Percentiles rank a stretch among this genome's conserved stretches.
Conservation (phyloP, 2,113 vertebrate species). For the Nestor notabilis region DNA sequence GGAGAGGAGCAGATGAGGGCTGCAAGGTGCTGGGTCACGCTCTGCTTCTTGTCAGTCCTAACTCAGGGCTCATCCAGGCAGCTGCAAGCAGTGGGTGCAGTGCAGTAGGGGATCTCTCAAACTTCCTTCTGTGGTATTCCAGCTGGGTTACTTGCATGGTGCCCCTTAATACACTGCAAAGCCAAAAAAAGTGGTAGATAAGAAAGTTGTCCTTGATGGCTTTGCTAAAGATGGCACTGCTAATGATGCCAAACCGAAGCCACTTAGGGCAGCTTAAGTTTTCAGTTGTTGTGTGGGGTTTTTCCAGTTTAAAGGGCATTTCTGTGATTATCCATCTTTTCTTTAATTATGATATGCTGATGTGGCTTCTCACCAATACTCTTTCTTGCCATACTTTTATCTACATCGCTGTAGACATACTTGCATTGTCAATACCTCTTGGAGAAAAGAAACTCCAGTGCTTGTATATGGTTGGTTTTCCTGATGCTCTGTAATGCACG, state of each 20-base stretch:
- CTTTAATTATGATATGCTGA: not conserved
- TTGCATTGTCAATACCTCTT: not conserved
- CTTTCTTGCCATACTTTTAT: not conserved
- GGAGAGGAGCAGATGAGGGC: not conserved
- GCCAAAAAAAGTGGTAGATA: not conserved
- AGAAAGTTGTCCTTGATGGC: not conserved
- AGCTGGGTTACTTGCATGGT: not conserved
- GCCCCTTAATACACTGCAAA: not conserved
- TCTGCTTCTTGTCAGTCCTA: not conserved
- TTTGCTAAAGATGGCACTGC: not conserved
- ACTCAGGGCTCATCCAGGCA: not conserved
- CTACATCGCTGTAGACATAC: not conserved
- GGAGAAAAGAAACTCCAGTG: not conserved
- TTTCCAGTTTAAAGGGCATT: not conserved
- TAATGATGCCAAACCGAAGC: not conserved
- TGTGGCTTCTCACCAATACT: not conserved
- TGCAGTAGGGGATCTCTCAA: not conserved
- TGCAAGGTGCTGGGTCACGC: not conserved
- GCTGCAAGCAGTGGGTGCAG: not conserved
- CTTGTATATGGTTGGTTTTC: rapidly evolving
- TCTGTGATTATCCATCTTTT: not conserved
- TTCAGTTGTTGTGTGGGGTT: not conserved
- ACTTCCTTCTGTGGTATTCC: not conserved
- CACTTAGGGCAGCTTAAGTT: not conserved
- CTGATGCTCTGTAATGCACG: not conserved